Evolutionary conservation across 2,113 vertebrate genomes (phyloP).

Genomic region (Calidris pugnax): DNA sequence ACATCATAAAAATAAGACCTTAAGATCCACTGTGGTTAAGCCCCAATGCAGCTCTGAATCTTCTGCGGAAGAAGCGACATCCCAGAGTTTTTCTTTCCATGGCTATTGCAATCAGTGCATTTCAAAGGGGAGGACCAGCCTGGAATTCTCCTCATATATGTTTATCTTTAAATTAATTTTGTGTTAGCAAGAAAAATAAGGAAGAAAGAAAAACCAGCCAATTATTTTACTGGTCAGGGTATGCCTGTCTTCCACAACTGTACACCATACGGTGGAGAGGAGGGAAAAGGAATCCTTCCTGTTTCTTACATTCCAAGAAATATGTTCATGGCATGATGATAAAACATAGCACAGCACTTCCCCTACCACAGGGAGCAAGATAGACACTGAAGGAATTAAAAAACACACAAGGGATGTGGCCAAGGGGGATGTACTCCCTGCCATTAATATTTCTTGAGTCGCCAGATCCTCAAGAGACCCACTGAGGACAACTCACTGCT

Average conservation of each 20-base stretch:
- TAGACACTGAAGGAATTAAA: neutral
- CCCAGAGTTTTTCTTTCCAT: neutral
- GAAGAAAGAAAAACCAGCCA: neutral
- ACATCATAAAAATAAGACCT: neutral
- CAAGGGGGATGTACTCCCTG: neutral
- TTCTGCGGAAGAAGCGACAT: neutral
- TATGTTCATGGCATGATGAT: neutral
- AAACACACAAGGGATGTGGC: neutral
- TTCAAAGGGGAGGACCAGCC: neutral
- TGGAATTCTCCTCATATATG: neutral
- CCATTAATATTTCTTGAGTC: neutral
- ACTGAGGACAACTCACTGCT: neutral
- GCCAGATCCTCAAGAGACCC: neutral
- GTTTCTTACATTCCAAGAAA: neutral
- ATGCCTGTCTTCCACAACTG: neutral
- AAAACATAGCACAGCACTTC: neutral
- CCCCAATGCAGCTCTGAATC: neutral
- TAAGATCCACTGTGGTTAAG: neutral
- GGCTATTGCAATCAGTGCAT: neutral
- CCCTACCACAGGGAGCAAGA: neutral
- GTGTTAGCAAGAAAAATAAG: neutral
- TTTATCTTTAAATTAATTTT: neutral
- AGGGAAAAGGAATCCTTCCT: constrained; percentile 6
- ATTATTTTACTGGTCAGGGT: neutral
- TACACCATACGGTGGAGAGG: neutral